These are phyloP conservation scores for Salvelinus alpinus DNA, from an alignment of 2,113 vertebrate species.

Conservation along the genomic window DNA sequence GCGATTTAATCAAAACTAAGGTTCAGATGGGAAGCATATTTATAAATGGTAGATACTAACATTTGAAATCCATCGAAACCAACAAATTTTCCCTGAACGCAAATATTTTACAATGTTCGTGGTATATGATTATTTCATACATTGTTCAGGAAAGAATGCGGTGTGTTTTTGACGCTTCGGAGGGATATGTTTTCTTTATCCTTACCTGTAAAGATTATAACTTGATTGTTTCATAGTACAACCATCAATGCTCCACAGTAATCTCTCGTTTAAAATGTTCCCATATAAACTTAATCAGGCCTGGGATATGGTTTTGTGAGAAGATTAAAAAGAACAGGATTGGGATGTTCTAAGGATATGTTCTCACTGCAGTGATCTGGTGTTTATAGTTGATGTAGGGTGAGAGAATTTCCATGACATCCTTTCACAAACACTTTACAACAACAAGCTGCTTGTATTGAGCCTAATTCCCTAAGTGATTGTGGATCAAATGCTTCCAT, in stretches of 20 bases:
- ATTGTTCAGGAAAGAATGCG: neutral
- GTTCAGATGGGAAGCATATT: too few relatives aligned
- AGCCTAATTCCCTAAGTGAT: neutral
- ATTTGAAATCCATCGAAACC: too few relatives aligned
- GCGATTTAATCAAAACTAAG: neutral
- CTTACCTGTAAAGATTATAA: neutral
- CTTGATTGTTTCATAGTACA: neutral
- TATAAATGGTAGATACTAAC: too few relatives aligned
- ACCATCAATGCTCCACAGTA: neutral
- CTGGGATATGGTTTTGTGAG: neutral
- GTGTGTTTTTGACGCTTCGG: neutral
- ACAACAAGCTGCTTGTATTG: neutral
- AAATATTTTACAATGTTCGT: too few relatives aligned
- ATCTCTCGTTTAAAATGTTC: neutral
- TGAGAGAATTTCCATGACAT: neutral
- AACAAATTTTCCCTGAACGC: too few relatives aligned
- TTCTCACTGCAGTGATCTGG: neutral
- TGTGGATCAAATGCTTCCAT: neutral
- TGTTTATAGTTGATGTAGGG: constrained; percentile 4
- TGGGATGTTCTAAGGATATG: neutral
- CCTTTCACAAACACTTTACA: neutral
- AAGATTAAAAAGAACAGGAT: neutral
- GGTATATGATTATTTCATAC: too few relatives aligned
- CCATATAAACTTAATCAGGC: neutral
- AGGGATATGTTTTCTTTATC: neutral